Base-by-base conservation (phyloP, 2,888 invertebrate species). In the Calliphora vomitoria region DNA sequence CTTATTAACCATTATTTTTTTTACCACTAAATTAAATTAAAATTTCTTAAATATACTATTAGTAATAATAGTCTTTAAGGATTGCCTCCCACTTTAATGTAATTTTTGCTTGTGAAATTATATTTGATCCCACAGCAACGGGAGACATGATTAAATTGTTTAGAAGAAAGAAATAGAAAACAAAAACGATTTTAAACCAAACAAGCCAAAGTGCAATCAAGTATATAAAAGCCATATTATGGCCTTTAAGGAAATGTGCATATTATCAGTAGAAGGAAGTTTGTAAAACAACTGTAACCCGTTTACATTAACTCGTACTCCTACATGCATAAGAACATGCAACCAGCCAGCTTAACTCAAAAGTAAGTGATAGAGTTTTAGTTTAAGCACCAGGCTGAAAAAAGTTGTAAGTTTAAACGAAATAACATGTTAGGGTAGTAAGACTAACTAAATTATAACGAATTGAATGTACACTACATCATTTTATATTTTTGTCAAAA, bases 131-230 rank as follows among this genome's bases (percentile, higher is more conserved):
- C 62, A 4, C 4, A 35, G n/a, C 47, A 35, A 20, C 11, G 44
- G 31, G 10, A 75, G 0, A 31, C 20, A 55, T 31, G 38, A 47
- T 62, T 18, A 66, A 69, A 38, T 62, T 58, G 35, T 58, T 75
- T 38, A 66, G 13, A 35, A 47, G 25, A 13, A 35, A 47, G 25
- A 13, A 72, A 71, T 35, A 11, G 3, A 38, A 11, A 66, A 44
- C 4, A 47, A 18, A 8, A 41, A 50, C 13, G 47, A 60, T 68
- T 35, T 47, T 69, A 60, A 58, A 41, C 50, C 13, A 38, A 78
- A 72, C 68, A 68, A 84, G 69, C 58, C 75, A 85, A 82, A 87
- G 69, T 87, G 85, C 64, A 82, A 75, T 85, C 78, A 82, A 74
- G 84, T 50, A 64, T 50, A 69, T 79, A 82, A 87, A 81, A 74